Base-by-base conservation (phyloP, 1,140 invertebrate species). In the Drosophila pseudoananassae region DNA sequence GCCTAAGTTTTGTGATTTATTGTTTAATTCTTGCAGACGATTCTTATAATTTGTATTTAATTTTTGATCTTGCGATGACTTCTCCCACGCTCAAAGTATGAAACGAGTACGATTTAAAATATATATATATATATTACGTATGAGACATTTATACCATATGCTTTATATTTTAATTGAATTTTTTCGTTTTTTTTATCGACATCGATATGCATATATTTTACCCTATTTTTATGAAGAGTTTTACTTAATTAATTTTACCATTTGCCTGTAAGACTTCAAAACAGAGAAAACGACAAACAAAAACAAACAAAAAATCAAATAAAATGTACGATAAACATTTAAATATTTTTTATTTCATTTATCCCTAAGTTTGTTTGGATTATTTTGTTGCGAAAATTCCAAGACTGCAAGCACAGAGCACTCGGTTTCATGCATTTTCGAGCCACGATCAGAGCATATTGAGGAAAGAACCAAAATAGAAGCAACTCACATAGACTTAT, bases 1-100 rank as follows among this genome's bases (percentile, higher is more conserved):
- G 78, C 53, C 73, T 90, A 90, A 85, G 78, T 90, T 90, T 90
- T 90, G 85, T 90, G 85, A 90, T 90, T 90, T 90, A 90, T 90
- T 85, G 68, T 90, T 90, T 90, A 90, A 90, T 85, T 80, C 52
- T 71, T 74, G 69, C 76, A 60, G 50, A 55, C 63, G 29, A 77
- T 58, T 75, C 75, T 63, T 71, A 74, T 74, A 9, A 73, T 75
- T 55, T 81, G 47, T 66, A 59, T 82, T 78, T 58, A 52, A 54
- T 59, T 71, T 71, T 64, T 64, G 60, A 58, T 64, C 43, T 58
- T 66, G 50, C 49, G 65, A 58, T 64, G 61, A 49, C 31, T 49
- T 64, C 31, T 49, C 27, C 59, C 59, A 66, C 61, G 52, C 66
- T 71, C 63, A 52, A 68, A 68, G 49, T 58, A 55, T 65, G 60